These are phyloP conservation scores for Harpagoxenus sublaevis DNA, from an alignment of 2,888 invertebrate genomes.

Conservation along the genomic window DNA sequence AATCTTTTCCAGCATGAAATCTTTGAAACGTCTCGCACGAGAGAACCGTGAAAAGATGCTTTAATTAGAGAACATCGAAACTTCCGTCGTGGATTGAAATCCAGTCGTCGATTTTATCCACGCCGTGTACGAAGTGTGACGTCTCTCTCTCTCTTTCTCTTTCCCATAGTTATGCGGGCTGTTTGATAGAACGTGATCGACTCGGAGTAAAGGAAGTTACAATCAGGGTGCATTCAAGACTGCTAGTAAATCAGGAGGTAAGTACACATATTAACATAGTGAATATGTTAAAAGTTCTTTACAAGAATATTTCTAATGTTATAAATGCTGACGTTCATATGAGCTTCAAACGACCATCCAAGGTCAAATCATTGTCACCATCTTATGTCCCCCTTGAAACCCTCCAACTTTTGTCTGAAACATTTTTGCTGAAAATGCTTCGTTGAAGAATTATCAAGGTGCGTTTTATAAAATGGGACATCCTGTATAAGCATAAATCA, in stretches of 20 bases:
- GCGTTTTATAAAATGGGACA: too few relatives aligned
- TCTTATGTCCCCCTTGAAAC: too few relatives aligned
- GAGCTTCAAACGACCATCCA: too few relatives aligned
- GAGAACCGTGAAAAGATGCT: conserved; percentile 45
- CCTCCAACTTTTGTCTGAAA: too few relatives aligned
- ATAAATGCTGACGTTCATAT: too few relatives aligned
- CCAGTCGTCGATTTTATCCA: conserved; percentile 26
- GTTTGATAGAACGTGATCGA: conserved; percentile 60
- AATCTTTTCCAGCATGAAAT: conserved; percentile 40
- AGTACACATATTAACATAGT: conserved; percentile 37
- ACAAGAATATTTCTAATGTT: not conserved
- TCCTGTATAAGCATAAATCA: not conserved
- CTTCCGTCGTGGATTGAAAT: conserved; percentile 50
- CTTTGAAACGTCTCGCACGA: not conserved
- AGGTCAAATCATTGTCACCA: too few relatives aligned
- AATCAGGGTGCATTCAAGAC: conserved; percentile 57
- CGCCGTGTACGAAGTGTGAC: conserved; percentile 38
- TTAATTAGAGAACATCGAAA: conserved; percentile 29
- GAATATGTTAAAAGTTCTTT: not conserved
- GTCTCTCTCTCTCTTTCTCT: not conserved
- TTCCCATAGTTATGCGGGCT: conserved; percentile 57
- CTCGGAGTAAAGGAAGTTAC: conserved; percentile 22
- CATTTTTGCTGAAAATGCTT: too few relatives aligned
- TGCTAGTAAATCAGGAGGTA: conserved; percentile 67
- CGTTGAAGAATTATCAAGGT: too few relatives aligned